A percentile compares a stretch with the other conserved stretches of the same genome.
These are phyloP conservation scores for Clamator glandarius DNA, from an alignment of 2,797 vertebrate species.

Conservation along the genomic window DNA sequence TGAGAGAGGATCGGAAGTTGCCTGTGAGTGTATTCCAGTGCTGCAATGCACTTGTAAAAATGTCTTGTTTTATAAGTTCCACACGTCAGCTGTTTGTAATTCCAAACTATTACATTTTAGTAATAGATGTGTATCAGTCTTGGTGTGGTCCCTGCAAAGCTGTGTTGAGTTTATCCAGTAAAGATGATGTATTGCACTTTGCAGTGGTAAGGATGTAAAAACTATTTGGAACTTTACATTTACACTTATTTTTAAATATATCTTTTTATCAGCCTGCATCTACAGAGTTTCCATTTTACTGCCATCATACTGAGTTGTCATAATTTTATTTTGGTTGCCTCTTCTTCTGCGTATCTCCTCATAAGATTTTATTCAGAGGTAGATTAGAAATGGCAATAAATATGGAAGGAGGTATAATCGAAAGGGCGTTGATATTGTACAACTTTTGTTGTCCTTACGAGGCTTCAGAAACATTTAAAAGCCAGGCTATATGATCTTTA, in stretches of 20 bases:
- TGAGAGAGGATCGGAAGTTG: neutral
- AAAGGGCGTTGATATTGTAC: neutral
- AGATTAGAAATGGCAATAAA: neutral
- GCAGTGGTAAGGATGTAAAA: constrained; percentile 69
- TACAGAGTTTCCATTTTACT: neutral
- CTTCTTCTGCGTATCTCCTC: neutral
- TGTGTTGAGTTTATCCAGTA: constrained; percentile 70
- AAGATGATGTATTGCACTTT: constrained; percentile 78
- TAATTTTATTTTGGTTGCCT: neutral
- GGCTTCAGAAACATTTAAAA: neutral
- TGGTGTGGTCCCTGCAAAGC: constrained; percentile 86
- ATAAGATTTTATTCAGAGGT: neutral
- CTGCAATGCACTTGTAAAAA: neutral
- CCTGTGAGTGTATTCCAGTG: neutral
- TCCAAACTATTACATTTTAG: constrained; percentile 30
- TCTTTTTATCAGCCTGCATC: neutral
- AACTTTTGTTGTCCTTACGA: neutral
- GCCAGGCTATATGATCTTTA: accelerated
- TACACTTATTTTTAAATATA: neutral
- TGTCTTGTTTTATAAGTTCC: neutral
- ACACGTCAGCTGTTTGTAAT: neutral
- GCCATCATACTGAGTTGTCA: neutral
- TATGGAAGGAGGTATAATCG: neutral
- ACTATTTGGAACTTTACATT: neutral
- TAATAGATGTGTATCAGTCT: constrained; percentile 80